Percentiles rank a stretch among this genome's conserved stretches.
Evolutionary conservation across 2,888 invertebrate species (phyloP).

Genomic region (Brachyptera risi): DNA sequence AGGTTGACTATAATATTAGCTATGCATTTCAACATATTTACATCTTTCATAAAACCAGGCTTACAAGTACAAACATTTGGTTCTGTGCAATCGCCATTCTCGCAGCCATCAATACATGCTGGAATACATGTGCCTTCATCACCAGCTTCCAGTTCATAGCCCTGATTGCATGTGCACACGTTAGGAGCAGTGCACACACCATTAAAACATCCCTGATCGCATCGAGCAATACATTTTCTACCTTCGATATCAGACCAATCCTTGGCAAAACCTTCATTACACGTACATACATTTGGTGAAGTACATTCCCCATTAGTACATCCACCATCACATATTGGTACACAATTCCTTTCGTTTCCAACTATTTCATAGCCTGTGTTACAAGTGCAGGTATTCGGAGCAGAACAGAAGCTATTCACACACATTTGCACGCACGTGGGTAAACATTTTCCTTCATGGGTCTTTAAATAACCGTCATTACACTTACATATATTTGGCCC

Average conservation of each 20-base stretch:
- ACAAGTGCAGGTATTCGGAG: conserved; percentile 50
- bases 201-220: conserved; percentile 41
- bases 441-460: conserved; percentile 41
- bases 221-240: conserved; percentile 24
- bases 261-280: conserved; percentile 45
- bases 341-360: conserved; percentile 35
- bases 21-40: background rate
- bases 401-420: conserved; percentile 39
- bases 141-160: conserved; percentile 44
- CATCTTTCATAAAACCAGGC: conserved; percentile 45
- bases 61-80: conserved; percentile 46
- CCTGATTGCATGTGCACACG: conserved; percentile 52
- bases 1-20: background rate
- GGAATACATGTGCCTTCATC: conserved; percentile 34
- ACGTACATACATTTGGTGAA: conserved; percentile 45
- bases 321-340: conserved; percentile 28
- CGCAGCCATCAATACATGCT: conserved; percentile 44
- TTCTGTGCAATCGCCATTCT: conserved; percentile 44
- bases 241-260: conserved; percentile 29
- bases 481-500: conserved; percentile 25
- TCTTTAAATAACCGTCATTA: conserved; percentile 9
- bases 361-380: conserved; percentile 46
- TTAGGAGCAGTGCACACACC: conserved; percentile 54
- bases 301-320: conserved; percentile 46
- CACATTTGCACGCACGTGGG: conserved; percentile 46